Base-by-base conservation (phyloP, 1,140 invertebrate genomes). In the Drosophila micromelanica region DNA sequence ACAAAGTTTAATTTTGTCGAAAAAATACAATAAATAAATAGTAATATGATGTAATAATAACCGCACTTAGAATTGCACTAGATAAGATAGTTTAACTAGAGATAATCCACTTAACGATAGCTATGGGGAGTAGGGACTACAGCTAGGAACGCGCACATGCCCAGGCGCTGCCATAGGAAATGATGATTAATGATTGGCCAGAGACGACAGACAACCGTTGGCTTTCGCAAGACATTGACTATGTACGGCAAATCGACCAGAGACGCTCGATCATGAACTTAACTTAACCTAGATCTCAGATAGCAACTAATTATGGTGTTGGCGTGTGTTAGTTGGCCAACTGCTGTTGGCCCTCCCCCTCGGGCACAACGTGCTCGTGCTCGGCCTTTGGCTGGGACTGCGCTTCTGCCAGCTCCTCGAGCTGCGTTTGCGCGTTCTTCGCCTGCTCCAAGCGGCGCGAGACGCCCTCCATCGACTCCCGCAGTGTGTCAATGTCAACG, bases 21-120 rank as follows among this genome's bases (percentile, higher is more conserved):
- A 70, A 52, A 68, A 76, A 84, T 82, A 84, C 54, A 87, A 87
- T 86, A 86, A 86, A 86, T 86, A 86, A 86, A 86, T 86, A 81
- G 51, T 65, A 76, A 61, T 64, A 77, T 40, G 52, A 43, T 69
- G 64, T 87, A 78, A 76, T 43, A 73, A 64, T 80, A 85, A 75
- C 62, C 65, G 51, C 48, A 65, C 73, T 72, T 57, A 55, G 43
- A 63, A 73, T 46, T 57, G 68, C 56, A 71, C 61, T 76, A 62
- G 63, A 63, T 43, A 42, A 74, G 52, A 49, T 65, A 45, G 35
- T 54, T 78, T 61, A 79, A 71, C 82, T 87, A 87, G 54, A 73
- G 46, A 77, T 55, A 54, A 78, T 57, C 65, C 46, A 72, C 70
- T 80, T 81, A 85, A 51, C 35, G 57, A 60, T 84, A 81, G 63